Evolutionary conservation across 2,888 invertebrate genomes (phyloP).

Genomic region (Tinea pellionella): DNA sequence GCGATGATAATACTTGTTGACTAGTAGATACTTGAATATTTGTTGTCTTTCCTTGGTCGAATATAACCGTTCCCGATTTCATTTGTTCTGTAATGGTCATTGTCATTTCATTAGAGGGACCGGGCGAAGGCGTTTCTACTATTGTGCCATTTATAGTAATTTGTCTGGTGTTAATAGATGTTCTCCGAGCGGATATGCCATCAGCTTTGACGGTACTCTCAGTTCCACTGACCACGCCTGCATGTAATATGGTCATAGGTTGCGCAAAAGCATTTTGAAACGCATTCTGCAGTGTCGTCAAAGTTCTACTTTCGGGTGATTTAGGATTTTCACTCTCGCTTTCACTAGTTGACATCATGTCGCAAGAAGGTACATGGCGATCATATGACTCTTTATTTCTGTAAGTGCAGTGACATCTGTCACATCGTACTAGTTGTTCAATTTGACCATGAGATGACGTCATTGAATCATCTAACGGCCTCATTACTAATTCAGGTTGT

Average conservation of each 20-base stretch:
- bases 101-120: conserved; percentile 60
- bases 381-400: conserved; percentile 85
- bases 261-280: conserved; percentile 63
- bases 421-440: conserved; percentile 85
- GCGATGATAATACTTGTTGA: conserved; percentile 57
- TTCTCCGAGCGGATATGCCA: conserved; percentile 56
- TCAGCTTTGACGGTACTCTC: conserved; percentile 62
- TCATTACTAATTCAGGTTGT: conserved; percentile 56
- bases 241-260: conserved; percentile 56
- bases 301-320: conserved; percentile 63
- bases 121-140: conserved; percentile 65
- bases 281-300: conserved; percentile 61
- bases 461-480: conserved; percentile 46
- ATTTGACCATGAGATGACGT: conserved; percentile 51
- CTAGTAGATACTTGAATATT: conserved; percentile 59
- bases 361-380: conserved; percentile 81
- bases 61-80: conserved; percentile 60
- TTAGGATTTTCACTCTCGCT: conserved; percentile 80
- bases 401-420: conserved; percentile 88
- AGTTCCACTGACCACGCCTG: conserved; percentile 54
- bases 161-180: conserved; percentile 63
- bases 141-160: conserved; percentile 67
- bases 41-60: conserved; percentile 57
- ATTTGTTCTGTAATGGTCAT: conserved; percentile 64
- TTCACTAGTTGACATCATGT: conserved; percentile 83